Percentiles rank a stretch among this genome's conserved stretches.
Conservation (phyloP, 2,888 invertebrate species). For the Drosophila maculinotata region DNA sequence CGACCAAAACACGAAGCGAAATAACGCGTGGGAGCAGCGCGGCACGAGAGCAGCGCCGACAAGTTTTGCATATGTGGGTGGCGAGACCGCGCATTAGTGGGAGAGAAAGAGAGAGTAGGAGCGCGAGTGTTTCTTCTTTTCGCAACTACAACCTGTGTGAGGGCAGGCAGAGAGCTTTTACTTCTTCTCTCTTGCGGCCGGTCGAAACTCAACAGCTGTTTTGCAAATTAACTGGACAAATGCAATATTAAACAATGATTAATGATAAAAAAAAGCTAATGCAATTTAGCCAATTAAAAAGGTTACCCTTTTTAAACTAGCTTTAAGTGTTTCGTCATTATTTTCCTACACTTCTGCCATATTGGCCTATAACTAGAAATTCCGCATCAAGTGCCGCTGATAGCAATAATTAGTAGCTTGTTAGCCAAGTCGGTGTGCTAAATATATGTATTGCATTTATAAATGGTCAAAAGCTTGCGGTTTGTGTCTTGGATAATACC, state of each 20-base stretch:
- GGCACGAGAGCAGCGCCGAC: conserved; percentile 41
- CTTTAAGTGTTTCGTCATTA: background rate
- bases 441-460: conserved; percentile 12
- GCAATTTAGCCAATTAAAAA: background rate
- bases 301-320: background rate
- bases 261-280: background rate
- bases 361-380: conserved; percentile 6
- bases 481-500: conserved; percentile 37
- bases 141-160: conserved; percentile 34
- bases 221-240: conserved; percentile 1
- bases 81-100: conserved; percentile 22
- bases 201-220: conserved; percentile 43
- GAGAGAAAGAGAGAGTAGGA: conserved; percentile 10
- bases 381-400: conserved; percentile 18
- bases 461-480: conserved; percentile 43
- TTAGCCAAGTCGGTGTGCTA: background rate
- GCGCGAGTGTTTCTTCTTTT: conserved; percentile 8
- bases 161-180: conserved; percentile 26
- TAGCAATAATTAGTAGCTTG: background rate
- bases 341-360: background rate
- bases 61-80: conserved; percentile 48
- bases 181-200: conserved; percentile 14
- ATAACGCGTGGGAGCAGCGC: conserved; percentile 52
- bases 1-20: conserved; percentile 37
- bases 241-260: background rate